Percentiles rank a stretch among this genome's conserved stretches.
phyloP scores from a whole-genome alignment of 2,113 vertebrate species.

The Axis porcinus region DNA sequence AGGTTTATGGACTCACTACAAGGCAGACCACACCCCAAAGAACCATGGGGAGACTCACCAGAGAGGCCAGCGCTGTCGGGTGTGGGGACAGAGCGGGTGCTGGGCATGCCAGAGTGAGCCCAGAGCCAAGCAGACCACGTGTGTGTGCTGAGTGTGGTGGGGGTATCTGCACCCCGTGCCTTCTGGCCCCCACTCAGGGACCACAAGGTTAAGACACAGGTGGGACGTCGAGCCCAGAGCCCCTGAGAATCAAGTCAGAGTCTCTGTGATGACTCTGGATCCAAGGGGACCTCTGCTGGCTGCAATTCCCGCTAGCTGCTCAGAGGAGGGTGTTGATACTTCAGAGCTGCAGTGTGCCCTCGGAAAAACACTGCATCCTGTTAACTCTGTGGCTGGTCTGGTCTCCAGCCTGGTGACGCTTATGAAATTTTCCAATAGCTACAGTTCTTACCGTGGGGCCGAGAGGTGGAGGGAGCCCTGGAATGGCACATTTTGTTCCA shows the following conservation, averaged over 20 bases:
- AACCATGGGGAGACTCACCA: background rate
- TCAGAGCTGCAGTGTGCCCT: background rate
- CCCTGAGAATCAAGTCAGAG: background rate
- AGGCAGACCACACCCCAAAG: background rate
- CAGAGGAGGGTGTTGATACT: background rate
- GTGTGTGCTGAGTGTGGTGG: background rate
- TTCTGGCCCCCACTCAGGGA: background rate
- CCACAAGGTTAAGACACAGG: background rate
- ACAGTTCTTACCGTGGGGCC: background rate
- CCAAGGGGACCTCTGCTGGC: background rate
- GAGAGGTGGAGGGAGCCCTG: background rate
- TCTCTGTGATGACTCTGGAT: background rate
- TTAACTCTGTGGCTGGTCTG: background rate
- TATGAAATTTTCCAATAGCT: fast-evolving
- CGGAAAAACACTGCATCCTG: background rate
- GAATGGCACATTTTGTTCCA: background rate
- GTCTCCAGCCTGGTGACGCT: background rate
- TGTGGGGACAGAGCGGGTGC: background rate
- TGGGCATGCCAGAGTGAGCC: background rate
- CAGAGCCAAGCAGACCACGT: background rate
- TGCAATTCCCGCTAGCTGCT: background rate
- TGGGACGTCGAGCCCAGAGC: fast-evolving
- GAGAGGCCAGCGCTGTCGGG: too few species aligned
- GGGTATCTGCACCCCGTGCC: background rate
- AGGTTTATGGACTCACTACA: background rate